Conservation (phyloP, 1,140 invertebrate genomes). For the Temnothorax nylanderi region DNA sequence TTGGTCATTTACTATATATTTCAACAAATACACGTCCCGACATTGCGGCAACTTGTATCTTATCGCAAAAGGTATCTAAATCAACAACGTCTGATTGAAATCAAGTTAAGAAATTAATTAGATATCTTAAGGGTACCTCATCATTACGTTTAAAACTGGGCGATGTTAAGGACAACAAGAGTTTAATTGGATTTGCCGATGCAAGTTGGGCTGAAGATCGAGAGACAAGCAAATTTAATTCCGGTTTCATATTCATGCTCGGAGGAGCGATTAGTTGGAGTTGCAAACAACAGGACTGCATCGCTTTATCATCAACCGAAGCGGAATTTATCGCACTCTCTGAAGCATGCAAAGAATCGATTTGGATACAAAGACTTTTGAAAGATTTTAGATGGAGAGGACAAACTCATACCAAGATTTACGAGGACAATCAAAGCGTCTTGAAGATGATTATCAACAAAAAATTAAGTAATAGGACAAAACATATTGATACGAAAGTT, state of each 20-base stretch:
- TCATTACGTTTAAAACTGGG: background rate
- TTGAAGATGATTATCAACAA: background rate
- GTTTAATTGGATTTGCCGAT: background rate
- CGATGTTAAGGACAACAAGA: background rate
- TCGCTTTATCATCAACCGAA: background rate
- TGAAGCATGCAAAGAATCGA: background rate
- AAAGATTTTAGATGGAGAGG: background rate
- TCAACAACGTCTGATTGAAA: no score
- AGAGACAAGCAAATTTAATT: background rate
- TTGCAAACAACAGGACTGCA: background rate
- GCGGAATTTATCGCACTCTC: background rate
- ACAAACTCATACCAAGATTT: background rate
- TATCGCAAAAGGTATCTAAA: no score
- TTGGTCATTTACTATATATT: no score
- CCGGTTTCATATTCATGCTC: background rate
- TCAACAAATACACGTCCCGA: background rate
- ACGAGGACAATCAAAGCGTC: slow-evolving; percentile 49
- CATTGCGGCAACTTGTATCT: background rate
- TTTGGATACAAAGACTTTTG: background rate
- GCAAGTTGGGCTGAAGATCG: background rate
- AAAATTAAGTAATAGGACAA: background rate
- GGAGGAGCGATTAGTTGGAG: background rate
- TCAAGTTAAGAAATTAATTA: background rate
- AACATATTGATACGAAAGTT: slow-evolving; percentile 16
- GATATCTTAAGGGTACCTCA: background rate